Base-by-base conservation (phyloP, 2,113 vertebrate genomes). In the Aspiorhynchus laticeps region DNA sequence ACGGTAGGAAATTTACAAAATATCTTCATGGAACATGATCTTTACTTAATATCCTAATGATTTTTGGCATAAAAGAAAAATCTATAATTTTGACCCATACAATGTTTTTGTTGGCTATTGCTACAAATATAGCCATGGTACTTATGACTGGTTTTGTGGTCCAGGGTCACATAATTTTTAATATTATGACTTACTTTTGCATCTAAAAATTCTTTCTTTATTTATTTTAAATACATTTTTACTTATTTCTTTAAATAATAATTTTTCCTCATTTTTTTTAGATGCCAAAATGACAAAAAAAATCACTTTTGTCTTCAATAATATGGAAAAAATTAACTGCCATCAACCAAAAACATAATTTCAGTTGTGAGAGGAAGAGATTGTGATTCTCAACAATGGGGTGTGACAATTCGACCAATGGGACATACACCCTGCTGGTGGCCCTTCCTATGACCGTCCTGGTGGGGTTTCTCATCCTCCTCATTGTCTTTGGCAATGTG, bases 401-500 rank as follows among this genome's bases (percentile, higher is more conserved):
- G 92, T 94, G 91, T 85, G 91, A 91, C 87, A 93, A 95, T 88
- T 93, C 92, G 63, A 95, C 95, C 92, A 97, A 97, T 85, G 95
- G 93, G 89, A 97, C 51, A 0, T 97, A 97, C 93, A 91, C 95
- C 59, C 80, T 98, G 80, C 94, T 95, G 93, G 90, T 95, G 89
- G 96, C 97, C 10, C 77, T 98, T 91, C 94, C 96, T 1, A 95
- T 99, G 87, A 96, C 96, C 33, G 94, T 96, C 87, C 94, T 98
- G 88, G 98, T 96, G 4, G 95, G 95, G 71, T 91, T 99, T 85
- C 96, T 99, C 86, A 99, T 99, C 94, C 94, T 98, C 79, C 90
- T 98, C 88, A 99, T 95, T 0, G 95, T 99, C 86, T 99, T 98
- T 11, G 98, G 98, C 51, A 99, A 99, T n/a, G 97, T 98, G 77